phyloP scores from a whole-genome alignment of 2,797 vertebrate species.

The Sternotherus odoratus region DNA sequence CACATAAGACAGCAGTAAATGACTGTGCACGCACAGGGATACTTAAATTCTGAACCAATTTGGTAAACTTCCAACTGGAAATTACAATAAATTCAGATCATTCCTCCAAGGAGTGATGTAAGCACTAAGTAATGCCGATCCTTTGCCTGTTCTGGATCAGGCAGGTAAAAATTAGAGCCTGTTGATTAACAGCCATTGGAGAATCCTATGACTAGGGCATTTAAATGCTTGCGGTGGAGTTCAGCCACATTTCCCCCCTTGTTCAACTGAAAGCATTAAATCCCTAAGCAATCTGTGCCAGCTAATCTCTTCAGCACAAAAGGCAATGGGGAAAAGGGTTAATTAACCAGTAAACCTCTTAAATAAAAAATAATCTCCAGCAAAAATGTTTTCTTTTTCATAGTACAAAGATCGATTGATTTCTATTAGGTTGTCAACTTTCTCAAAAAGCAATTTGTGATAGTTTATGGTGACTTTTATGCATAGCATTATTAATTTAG shows the following conservation, averaged over 20 bases:
- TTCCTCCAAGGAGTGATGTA: slow-evolving; percentile 59
- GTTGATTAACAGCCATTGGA: slow-evolving; percentile 47
- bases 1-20: slow-evolving; percentile 26
- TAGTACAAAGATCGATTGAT: not conserved
- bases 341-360: not conserved
- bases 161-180: slow-evolving; percentile 45
- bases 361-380: not conserved
- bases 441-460: not conserved
- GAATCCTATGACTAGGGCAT: not conserved
- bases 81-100: slow-evolving; percentile 59
- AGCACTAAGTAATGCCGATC: slow-evolving; percentile 51
- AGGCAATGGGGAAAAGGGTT: not conserved
- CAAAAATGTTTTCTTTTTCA: not conserved
- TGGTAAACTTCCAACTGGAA: slow-evolving; percentile 60
- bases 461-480: not conserved
- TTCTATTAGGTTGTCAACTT: not conserved
- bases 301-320: not conserved
- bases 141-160: slow-evolving; percentile 32
- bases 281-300: not conserved
- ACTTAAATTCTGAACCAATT: slow-evolving; percentile 56
- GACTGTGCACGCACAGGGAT: slow-evolving; percentile 3
- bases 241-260: slow-evolving; percentile 6
- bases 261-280: slow-evolving; percentile 15
- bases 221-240: slow-evolving; percentile 31
- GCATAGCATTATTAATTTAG: not conserved